A percentile compares a stretch with the other conserved stretches of the same genome.
These are phyloP conservation scores for Lathamus discolor DNA, from an alignment of 2,113 vertebrate genomes.

Conservation along the genomic window DNA sequence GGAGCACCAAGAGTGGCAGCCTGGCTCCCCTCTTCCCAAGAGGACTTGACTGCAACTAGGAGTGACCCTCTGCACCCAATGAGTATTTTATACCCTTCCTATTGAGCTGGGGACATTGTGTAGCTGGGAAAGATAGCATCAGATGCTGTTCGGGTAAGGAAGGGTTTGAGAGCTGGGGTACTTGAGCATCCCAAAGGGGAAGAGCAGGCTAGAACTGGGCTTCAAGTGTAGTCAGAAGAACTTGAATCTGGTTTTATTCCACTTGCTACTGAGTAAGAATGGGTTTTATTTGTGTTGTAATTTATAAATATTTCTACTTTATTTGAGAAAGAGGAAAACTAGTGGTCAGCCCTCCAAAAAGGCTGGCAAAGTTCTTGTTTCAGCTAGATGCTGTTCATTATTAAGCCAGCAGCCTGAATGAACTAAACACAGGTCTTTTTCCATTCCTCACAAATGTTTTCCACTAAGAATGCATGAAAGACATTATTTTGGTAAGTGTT, in stretches of 20 bases:
- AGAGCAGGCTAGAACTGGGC: background rate
- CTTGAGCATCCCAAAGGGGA: background rate
- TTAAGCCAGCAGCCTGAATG: background rate
- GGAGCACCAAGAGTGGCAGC: rapidly evolving
- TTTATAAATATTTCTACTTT: background rate
- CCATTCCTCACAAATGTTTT: background rate
- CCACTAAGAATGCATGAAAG: background rate
- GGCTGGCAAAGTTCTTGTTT: background rate
- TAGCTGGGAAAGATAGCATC: background rate
- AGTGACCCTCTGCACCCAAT: rapidly evolving
- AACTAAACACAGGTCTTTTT: background rate
- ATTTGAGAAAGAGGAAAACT: background rate
- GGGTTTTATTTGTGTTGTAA: background rate
- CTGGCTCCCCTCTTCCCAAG: background rate
- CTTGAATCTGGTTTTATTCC: background rate
- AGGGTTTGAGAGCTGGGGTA: background rate
- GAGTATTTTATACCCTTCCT: background rate
- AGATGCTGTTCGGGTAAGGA: background rate
- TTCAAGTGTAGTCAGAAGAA: background rate
- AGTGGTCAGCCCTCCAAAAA: background rate
- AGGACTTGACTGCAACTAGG: rapidly evolving
- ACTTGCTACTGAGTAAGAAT: background rate
- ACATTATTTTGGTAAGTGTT: background rate
- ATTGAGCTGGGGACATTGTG: background rate
- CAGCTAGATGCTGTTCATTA: background rate